Conservation (phyloP, 2,113 vertebrate species). For the Oceanodroma tethys region DNA sequence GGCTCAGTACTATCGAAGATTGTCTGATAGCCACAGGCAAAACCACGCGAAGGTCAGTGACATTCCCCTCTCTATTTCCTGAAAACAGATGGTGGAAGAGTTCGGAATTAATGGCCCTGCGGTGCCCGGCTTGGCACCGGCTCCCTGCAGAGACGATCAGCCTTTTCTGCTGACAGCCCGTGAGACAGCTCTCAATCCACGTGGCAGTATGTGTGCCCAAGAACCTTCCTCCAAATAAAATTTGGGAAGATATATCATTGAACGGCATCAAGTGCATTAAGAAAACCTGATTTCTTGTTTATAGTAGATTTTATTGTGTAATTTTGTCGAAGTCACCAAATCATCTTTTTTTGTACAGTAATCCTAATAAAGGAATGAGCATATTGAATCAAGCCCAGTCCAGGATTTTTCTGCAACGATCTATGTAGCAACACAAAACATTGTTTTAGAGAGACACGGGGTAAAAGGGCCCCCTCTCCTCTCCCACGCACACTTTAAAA, state of each 20-base stretch:
- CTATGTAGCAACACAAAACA: neutral
- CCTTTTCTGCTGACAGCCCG: neutral
- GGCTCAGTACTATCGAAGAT: neutral
- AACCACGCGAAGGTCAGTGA: slow-evolving; percentile 21
- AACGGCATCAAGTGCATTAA: neutral
- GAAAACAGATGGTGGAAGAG: slow-evolving; percentile 51
- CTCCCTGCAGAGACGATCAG: neutral
- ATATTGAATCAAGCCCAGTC: neutral
- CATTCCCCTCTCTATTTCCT: neutral
- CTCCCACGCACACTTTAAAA: neutral
- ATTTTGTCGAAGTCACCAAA: neutral
- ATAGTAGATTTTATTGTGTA: neutral
- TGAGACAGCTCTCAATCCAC: neutral
- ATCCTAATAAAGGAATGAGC: neutral
- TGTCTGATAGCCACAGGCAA: slow-evolving; percentile 13
- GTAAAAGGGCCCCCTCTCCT: neutral
- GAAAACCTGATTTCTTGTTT: neutral
- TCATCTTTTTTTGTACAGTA: neutral
- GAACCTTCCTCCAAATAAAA: neutral
- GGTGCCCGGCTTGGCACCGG: neutral
- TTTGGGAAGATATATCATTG: accelerated
- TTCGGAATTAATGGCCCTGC: slow-evolving; percentile 1
- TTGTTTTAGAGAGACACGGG: neutral
- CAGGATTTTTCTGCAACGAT: neutral
- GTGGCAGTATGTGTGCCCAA: neutral